phyloP scores from a whole-genome alignment of 2,113 vertebrate species.

The Agelaius phoeniceus region DNA sequence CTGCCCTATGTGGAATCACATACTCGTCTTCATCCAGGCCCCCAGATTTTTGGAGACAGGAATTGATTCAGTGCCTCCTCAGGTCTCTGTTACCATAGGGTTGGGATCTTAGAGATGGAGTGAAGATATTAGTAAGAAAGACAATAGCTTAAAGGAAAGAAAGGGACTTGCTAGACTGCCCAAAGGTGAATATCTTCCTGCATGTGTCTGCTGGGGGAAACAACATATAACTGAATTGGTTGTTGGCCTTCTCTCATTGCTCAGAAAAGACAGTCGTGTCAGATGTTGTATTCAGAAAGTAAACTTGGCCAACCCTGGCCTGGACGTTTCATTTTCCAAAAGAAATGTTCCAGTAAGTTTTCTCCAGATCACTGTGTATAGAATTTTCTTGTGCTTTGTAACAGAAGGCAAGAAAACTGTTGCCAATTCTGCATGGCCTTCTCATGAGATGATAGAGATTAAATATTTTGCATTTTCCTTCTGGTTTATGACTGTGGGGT shows the following conservation, averaged over 20 bases:
- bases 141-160: background rate
- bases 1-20: background rate
- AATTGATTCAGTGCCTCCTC: background rate
- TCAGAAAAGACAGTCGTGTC: background rate
- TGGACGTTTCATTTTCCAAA: background rate
- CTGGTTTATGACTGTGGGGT: background rate
- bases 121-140: background rate
- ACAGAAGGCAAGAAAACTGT: background rate
- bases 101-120: background rate
- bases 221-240: background rate
- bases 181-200: background rate
- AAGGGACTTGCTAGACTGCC: background rate
- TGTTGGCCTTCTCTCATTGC: background rate
- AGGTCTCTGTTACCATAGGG: background rate
- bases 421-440: background rate
- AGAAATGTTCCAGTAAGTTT: background rate
- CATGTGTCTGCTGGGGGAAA: background rate
- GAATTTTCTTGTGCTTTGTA: background rate
- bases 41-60: background rate
- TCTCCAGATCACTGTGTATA: background rate
- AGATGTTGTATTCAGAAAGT: background rate
- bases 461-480: background rate
- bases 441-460: background rate
- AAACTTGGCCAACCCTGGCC: background rate
- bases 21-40: background rate